Conservation (phyloP, 2,888 invertebrate species). For the Leptogaster cylindrica region DNA sequence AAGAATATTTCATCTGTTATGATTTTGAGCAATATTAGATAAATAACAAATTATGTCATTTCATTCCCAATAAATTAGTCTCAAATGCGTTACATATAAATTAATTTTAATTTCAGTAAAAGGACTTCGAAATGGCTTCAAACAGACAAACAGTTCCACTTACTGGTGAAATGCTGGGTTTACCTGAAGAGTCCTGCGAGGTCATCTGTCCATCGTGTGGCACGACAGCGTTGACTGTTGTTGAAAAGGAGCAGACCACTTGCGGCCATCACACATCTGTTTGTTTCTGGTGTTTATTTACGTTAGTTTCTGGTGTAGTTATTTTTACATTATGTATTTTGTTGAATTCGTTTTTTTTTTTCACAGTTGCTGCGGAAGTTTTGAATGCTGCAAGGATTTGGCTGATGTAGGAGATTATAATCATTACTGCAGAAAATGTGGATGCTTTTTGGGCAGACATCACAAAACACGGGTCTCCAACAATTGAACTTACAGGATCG, state of each 20-base stretch:
- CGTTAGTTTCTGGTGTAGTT: too few species aligned
- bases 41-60: too few species aligned
- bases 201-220: constrained; percentile 56
- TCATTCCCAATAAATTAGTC: too few species aligned
- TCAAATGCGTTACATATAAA: too few species aligned
- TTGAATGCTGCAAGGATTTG: not conserved
- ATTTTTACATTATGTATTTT: not conserved
- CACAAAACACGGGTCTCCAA: too few species aligned
- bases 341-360: not conserved
- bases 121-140: not conserved
- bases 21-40: too few species aligned
- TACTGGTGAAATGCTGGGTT: constrained; percentile 9
- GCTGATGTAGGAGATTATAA: constrained; percentile 53
- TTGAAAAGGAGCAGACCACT: constrained; percentile 44
- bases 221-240: constrained; percentile 49
- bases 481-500: too few species aligned
- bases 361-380: constrained; percentile 7
- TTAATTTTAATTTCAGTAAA: not conserved
- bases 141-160: constrained; percentile 13
- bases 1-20: too few species aligned
- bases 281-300: constrained; percentile 3
- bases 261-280: not conserved
- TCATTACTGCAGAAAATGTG: constrained; percentile 58
- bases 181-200: not conserved
- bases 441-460: constrained; percentile 58